These are phyloP conservation scores for Pheosia tremula DNA, from an alignment of 2,888 invertebrate species.

Conservation along the genomic window DNA sequence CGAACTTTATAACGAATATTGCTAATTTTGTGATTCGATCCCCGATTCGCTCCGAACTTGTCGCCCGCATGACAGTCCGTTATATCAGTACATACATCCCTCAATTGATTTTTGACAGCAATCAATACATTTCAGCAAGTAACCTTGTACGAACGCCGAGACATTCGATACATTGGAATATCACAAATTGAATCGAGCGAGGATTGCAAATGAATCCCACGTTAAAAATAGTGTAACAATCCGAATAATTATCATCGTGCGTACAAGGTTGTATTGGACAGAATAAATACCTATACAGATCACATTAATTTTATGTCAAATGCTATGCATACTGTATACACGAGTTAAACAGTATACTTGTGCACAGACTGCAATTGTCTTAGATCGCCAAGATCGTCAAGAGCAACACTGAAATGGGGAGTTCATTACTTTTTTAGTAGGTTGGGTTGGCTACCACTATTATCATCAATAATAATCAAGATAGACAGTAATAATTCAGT, in stretches of 20 bases:
- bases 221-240: neutral
- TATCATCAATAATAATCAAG: no score
- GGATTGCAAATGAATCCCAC: constrained; percentile 7
- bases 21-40: constrained; percentile 24
- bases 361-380: no score
- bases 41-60: constrained; percentile 12
- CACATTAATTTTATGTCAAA: neutral
- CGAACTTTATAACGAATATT: neutral
- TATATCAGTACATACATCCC: constrained; percentile 5
- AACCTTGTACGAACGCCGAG: constrained; percentile 10
- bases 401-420: no score
- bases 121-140: constrained; percentile 1
- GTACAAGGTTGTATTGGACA: neutral
- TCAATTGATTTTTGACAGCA: constrained; percentile 25
- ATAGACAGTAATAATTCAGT: no score
- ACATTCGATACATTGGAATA: constrained; percentile 9
- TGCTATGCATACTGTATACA: neutral
- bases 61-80: constrained; percentile 20
- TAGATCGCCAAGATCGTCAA: no score
- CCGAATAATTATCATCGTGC: neutral
- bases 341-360: no score
- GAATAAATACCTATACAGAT: neutral
- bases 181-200: constrained; percentile 7
- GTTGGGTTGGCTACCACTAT: no score
- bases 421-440: no score